Evolutionary conservation across 2,113 vertebrate genomes (phyloP).

Genomic region (Platycercus adscitus): DNA sequence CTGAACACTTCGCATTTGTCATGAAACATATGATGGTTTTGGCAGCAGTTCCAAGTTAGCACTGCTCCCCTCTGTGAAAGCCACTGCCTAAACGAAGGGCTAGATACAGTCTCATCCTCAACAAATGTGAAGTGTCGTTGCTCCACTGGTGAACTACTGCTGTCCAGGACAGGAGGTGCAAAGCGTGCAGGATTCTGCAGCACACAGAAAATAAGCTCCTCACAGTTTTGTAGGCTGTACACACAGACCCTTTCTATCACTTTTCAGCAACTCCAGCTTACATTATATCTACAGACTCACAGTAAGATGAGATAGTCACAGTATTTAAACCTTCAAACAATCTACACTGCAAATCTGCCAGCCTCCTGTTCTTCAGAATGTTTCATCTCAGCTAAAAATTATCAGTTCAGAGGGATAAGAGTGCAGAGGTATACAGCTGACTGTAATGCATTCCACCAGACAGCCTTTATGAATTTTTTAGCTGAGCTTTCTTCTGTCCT

Average conservation of each 20-base stretch:
- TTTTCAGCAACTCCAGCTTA: slow-evolving; percentile 45
- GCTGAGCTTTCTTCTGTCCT: slow-evolving; percentile 46
- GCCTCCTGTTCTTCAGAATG: slow-evolving; percentile 36
- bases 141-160: slow-evolving; percentile 1
- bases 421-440: slow-evolving; percentile 15
- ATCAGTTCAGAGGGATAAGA: slow-evolving; percentile 32
- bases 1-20: slow-evolving; percentile 46
- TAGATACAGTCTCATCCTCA: slow-evolving; percentile 5
- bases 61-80: slow-evolving; percentile 18
- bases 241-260: neutral
- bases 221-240: neutral
- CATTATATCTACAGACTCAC: slow-evolving; percentile 22
- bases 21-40: slow-evolving; percentile 43
- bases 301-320: slow-evolving; percentile 61
- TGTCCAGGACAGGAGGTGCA: neutral
- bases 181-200: neutral
- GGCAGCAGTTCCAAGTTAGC: slow-evolving; percentile 9
- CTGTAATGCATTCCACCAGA: slow-evolving; percentile 36
- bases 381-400: slow-evolving; percentile 40
- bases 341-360: slow-evolving; percentile 40
- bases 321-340: slow-evolving; percentile 60
- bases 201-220: slow-evolving; percentile 21
- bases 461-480: slow-evolving; percentile 49
- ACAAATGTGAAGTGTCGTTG: neutral
- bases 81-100: neutral